Conservation (phyloP, 2,113 vertebrate genomes). For the Petromus typicus region DNA sequence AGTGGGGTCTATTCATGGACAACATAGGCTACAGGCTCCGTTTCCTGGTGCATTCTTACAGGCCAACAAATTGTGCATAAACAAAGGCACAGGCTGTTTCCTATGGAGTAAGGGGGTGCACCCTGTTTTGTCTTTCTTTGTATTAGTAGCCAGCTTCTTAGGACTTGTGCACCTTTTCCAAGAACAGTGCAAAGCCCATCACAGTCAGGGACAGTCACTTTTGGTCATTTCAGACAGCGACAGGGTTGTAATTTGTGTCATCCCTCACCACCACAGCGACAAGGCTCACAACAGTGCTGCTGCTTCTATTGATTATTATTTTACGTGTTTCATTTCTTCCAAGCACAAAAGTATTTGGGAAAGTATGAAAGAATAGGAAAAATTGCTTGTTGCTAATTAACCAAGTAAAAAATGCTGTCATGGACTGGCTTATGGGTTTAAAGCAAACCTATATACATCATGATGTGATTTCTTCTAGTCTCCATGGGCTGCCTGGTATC, state of each 20-base stretch:
- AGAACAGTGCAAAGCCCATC: neutral
- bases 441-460: neutral
- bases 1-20: neutral
- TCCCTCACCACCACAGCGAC: accelerated
- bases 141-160: too few species aligned
- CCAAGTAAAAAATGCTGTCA: neutral
- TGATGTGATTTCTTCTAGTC: neutral
- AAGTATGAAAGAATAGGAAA: neutral
- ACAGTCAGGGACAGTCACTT: accelerated
- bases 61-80: accelerated
- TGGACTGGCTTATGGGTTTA: neutral
- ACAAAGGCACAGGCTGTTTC: too few species aligned
- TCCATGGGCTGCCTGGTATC: neutral
- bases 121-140: neutral
- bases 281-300: neutral
- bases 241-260: accelerated
- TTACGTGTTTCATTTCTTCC: neutral
- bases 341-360: neutral
- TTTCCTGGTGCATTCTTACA: accelerated
- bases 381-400: neutral
- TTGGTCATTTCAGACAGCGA: neutral
- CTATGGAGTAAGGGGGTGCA: too few species aligned
- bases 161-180: neutral
- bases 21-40: neutral
- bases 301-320: neutral